phyloP scores from a whole-genome alignment of 1,140 invertebrate genomes.

The Zaprionus taronus region DNA sequence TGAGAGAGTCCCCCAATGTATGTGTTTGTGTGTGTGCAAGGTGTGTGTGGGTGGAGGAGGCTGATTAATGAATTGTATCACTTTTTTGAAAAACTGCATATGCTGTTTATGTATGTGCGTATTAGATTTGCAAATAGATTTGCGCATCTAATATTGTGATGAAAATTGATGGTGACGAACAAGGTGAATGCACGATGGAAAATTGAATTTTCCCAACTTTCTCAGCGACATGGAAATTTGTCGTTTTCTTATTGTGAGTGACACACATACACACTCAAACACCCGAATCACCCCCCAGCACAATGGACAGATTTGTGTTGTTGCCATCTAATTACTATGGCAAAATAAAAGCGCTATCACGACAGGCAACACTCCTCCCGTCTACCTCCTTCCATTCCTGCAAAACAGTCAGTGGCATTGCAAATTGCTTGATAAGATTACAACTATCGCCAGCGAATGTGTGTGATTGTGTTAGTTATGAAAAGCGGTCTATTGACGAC shows the following conservation, averaged over 20 bases:
- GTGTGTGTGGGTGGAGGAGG: constrained; percentile 51
- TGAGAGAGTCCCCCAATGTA: neutral
- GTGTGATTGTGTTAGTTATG: constrained; percentile 23
- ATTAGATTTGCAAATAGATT: constrained; percentile 21
- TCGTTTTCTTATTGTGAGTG: constrained; percentile 46
- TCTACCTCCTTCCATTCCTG: neutral
- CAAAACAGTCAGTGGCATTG: constrained; percentile 25
- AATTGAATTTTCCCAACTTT: constrained; percentile 81
- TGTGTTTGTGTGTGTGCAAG: constrained; percentile 45
- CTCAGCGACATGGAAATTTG: constrained; percentile 41
- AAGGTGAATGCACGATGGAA: constrained; percentile 42
- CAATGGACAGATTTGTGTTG: constrained; percentile 59
- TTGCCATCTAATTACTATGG: constrained; percentile 64
- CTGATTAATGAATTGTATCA: constrained; percentile 66
- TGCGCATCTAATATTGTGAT: constrained; percentile 47
- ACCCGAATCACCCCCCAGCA: constrained; percentile 26
- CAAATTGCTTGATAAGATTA: constrained; percentile 71
- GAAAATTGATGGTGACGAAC: neutral
- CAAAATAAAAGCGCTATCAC: constrained; percentile 55
- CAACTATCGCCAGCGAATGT: constrained; percentile 15
- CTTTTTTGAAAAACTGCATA: constrained; percentile 44
- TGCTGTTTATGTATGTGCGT: constrained; percentile 39
- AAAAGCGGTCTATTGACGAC: constrained; percentile 36
- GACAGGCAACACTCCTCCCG: constrained; percentile 13
- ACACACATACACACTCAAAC: constrained; percentile 22